Conservation (phyloP, 1,140 invertebrate species). For the Orius insidiosus region DNA sequence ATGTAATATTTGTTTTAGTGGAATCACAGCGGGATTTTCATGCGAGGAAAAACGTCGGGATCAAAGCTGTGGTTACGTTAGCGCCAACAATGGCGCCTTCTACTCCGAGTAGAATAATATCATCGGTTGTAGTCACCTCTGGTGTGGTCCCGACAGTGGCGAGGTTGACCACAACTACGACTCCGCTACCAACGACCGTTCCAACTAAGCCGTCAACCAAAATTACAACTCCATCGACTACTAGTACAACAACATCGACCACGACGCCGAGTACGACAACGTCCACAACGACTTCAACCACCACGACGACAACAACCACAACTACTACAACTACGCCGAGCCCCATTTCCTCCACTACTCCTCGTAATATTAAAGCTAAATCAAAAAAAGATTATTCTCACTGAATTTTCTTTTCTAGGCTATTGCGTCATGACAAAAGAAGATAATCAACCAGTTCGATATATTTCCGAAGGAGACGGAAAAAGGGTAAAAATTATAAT, state of each 20-base stretch:
- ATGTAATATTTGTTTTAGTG: constrained; percentile 34
- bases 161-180: constrained; percentile 16
- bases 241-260: constrained; percentile 23
- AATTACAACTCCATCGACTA: constrained; percentile 9
- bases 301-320: constrained; percentile 28
- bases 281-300: constrained; percentile 10
- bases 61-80: constrained; percentile 22
- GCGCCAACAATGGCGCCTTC: constrained; percentile 10
- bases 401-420: constrained; percentile 31
- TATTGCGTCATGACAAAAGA: constrained; percentile 66
- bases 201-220: constrained; percentile 19
- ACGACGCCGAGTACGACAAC: constrained; percentile 18
- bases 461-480: constrained; percentile 51
- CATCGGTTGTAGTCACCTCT: constrained; percentile 14
- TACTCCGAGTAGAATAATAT: constrained; percentile 11
- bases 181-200: too few relatives aligned
- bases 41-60: constrained; percentile 38
- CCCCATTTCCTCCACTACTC: constrained; percentile 24
- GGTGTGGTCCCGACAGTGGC: constrained; percentile 12
- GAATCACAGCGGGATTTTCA: constrained; percentile 79
- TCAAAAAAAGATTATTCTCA: too few relatives aligned
- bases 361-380: too few relatives aligned
- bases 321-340: constrained; percentile 32
- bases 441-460: constrained; percentile 49
- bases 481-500: constrained; percentile 49